Conservation (phyloP, 2,113 vertebrate genomes). For the Chloropsis cyanopogon region DNA sequence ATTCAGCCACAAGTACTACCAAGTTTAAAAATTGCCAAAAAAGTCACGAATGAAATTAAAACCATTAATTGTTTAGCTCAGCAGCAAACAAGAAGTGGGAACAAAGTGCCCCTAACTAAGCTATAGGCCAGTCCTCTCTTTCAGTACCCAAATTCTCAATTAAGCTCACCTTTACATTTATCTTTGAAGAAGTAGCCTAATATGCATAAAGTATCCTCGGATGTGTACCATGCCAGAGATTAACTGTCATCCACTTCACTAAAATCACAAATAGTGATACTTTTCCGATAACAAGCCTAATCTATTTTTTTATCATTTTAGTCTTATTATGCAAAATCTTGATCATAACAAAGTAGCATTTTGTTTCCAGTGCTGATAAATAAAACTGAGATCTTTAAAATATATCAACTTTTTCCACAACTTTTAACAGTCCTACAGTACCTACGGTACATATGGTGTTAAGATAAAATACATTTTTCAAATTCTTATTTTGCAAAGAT, state of each 20-base stretch:
- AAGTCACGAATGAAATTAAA: background rate
- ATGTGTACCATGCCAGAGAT: background rate
- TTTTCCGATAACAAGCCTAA: background rate
- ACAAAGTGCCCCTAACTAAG: background rate
- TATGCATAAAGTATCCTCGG: background rate
- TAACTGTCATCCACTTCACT: background rate
- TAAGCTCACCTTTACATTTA: background rate
- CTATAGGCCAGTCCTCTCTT: background rate
- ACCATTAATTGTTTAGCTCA: accelerated
- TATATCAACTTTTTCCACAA: background rate
- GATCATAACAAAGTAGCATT: background rate
- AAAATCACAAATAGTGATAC: background rate
- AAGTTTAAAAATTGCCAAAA: background rate
- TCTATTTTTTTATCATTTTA: background rate
- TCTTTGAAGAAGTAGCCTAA: background rate
- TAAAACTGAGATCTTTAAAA: background rate
- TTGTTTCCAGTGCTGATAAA: background rate
- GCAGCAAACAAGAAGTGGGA: background rate
- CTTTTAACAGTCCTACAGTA: background rate
- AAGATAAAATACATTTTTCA: background rate
- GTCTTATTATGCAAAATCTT: background rate
- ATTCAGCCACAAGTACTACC: background rate
- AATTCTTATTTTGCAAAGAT: background rate
- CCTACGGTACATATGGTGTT: background rate
- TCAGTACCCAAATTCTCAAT: background rate